Conservation (phyloP, 2,888 invertebrate species). For the Thymelicus lineola region DNA sequence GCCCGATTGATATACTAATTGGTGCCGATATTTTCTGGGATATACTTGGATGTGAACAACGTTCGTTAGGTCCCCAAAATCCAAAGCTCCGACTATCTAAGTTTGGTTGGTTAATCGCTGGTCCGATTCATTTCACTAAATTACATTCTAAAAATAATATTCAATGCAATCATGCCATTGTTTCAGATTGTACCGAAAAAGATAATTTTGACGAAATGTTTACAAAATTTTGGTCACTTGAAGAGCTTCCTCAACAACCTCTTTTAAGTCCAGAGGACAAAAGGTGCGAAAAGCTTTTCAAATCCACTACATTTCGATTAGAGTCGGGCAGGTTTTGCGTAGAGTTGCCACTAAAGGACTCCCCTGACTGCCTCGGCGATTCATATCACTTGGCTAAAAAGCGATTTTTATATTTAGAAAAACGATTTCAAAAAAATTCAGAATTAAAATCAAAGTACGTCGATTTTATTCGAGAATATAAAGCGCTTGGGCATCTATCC, state of each 20-base stretch:
- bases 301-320: not conserved
- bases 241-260: not conserved
- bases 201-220: too few species aligned
- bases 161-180: not conserved
- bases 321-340: not conserved
- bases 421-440: not conserved
- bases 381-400: not conserved
- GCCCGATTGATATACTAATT: not conserved
- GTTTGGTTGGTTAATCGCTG: not conserved
- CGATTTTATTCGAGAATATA: conserved; percentile 1
- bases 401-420: not conserved
- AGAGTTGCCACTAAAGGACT: conserved; percentile 3
- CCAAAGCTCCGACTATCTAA: not conserved
- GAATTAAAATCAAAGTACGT: not conserved
- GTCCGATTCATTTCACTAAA: not conserved
- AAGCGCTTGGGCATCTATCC: conserved; percentile 1
- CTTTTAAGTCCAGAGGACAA: not conserved
- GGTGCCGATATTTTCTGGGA: not conserved
- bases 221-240: not conserved
- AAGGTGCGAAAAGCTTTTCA: not conserved
- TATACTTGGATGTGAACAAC: conserved; percentile 1
- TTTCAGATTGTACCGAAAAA: not conserved
- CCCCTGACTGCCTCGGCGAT: not conserved
- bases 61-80: not conserved
- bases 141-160: not conserved